Evolutionary conservation across 2,888 invertebrate species (phyloP), one percentile per base, ranked within the genome.

Genomic region (Romanomermis culicivorax): DNA sequence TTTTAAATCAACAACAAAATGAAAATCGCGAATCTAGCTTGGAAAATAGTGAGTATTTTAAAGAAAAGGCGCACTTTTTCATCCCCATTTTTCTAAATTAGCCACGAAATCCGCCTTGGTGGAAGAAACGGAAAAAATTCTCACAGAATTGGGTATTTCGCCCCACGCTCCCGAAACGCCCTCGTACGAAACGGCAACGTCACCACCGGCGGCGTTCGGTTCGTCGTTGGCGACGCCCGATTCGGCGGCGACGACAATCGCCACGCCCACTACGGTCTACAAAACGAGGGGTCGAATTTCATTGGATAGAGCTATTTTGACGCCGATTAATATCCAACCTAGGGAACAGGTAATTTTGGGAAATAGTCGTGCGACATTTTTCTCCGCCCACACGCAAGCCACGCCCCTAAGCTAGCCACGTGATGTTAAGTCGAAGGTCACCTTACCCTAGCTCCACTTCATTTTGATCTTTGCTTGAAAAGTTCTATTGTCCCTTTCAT

Each of bases 91-190:
- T n/a, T n/a, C n/a, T n/a, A n/a, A n/a, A n/a, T n/a, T n/a, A n/a
- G n/a, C n/a, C n/a, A n/a, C n/a, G n/a, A 27, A 29, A 7, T 49
- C 50, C 4, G 4, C 11, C 11, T 14, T 27, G 11, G 29, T 29
- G 14, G 55, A 51, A 25, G 55, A 55, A 51, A 55, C 60, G 17
- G 58, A 60, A 23, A 57, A 61, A 50, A 59, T 61, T 24, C 56
- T 61, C 23, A 55, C 56, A 20, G 58, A 60, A 36, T 58, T 61
- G 2, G 61, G 61, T 23, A 59, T 61, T 23, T 52, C 52, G 25
- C 30, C 59, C 2, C 55, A 58, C 26, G 50, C 27, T 7, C 27
- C 50, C 11, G 11, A 7, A 27, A 49, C 50, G 11, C 50, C 50
- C 11, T 7, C 23, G 17, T 11, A 45, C 7, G 47, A 45, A 45